Conservation (phyloP, 2,888 invertebrate species). For the Gastracanthus pulcherrimus region DNA sequence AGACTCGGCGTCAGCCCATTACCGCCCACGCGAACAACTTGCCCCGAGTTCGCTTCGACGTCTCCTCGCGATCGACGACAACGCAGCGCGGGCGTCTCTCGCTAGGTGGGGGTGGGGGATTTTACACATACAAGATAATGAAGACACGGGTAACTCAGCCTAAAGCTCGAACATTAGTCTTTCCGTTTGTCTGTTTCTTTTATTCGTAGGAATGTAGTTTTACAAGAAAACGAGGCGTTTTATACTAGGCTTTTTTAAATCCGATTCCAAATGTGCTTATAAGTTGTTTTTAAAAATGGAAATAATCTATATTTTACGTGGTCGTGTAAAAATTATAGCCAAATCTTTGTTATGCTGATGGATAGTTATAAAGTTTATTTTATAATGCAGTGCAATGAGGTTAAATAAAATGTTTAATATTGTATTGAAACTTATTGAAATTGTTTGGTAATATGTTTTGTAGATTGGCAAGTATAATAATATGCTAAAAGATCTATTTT, state of each 20-base stretch:
- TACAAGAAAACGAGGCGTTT: background rate
- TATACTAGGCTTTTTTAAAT: background rate
- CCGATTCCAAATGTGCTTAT: background rate
- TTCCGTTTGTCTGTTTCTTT: background rate
- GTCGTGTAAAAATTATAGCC: no score
- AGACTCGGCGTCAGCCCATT: slow-evolving; percentile 42
- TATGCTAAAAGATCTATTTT: no score
- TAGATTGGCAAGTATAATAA: no score
- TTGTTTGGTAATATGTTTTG: no score
- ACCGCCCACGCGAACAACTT: slow-evolving; percentile 41
- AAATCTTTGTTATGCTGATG: no score
- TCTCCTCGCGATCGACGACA: slow-evolving; percentile 27
- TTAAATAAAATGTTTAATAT: no score
- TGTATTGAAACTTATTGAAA: no score
- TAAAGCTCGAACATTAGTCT: slow-evolving; percentile 17
- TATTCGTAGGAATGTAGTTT: slow-evolving; percentile 5
- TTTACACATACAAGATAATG: slow-evolving; percentile 23
- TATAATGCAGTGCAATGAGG: no score
- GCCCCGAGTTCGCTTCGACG: slow-evolving; percentile 39
- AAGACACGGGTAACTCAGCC: slow-evolving; percentile 16
- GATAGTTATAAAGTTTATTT: no score
- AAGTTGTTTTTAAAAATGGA: no score
- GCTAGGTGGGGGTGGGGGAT: background rate
- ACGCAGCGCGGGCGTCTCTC: background rate
- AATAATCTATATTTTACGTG: background rate